These are phyloP conservation scores for Tryphoninae sp. DNA, from an alignment of 2,888 invertebrate genomes.

Conservation along the genomic window DNA sequence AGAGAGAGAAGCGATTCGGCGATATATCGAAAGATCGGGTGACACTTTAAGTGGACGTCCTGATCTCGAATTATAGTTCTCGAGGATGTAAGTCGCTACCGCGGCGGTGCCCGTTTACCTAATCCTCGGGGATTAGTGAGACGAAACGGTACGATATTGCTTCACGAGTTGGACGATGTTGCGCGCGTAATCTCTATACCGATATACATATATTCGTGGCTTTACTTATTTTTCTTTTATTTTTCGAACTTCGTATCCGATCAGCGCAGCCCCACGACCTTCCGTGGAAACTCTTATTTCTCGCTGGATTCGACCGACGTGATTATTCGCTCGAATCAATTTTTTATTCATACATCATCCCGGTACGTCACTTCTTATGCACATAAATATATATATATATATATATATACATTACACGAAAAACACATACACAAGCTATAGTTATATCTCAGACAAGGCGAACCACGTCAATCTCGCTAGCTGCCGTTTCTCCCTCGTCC, in stretches of 20 bases:
- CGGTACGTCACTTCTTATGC: background rate
- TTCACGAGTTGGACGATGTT: slow-evolving; percentile 14
- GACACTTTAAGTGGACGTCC: slow-evolving; percentile 59
- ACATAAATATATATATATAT: background rate
- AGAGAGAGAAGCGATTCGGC: background rate
- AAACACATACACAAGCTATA: no score
- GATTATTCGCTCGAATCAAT: slow-evolving; percentile 19
- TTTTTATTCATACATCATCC: slow-evolving; percentile 10
- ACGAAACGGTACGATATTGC: slow-evolving; percentile 1
- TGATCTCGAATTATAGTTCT: slow-evolving; percentile 68
- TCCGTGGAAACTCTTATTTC: slow-evolving; percentile 37
- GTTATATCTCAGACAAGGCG: slow-evolving; percentile 28
- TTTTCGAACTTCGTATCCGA: slow-evolving; percentile 1
- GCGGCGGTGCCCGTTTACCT: slow-evolving; percentile 63
- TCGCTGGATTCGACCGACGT: background rate
- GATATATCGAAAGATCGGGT: slow-evolving; percentile 55
- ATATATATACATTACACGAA: background rate
- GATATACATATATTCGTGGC: background rate
- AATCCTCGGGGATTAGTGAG: slow-evolving; percentile 57
- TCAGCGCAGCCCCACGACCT: slow-evolving; percentile 24
- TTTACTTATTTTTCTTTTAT: background rate
- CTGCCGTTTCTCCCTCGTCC: background rate
- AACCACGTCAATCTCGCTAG: slow-evolving; percentile 18
- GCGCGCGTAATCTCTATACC: background rate
- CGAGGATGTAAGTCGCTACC: slow-evolving; percentile 60